Evolutionary conservation across 2,797 vertebrate genomes (phyloP), one percentile per base, ranked within the genome.

Genomic region (Pseudochirops corinnae): DNA sequence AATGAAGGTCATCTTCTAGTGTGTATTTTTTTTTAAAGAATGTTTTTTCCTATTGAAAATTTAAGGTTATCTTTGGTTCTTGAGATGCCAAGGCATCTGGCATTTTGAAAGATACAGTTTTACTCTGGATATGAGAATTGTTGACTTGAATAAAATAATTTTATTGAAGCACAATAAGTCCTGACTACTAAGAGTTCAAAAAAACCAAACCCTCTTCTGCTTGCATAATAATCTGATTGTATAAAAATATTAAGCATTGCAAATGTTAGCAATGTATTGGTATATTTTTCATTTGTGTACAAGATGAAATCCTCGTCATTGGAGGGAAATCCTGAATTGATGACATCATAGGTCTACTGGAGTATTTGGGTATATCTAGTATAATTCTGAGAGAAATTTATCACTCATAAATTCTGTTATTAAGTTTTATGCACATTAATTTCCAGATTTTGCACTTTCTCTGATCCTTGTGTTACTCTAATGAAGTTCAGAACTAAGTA

Each of bases 401-500:
- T 95, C 90, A 95, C 50, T 94, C 58, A 52, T 94, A 82, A 90
- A 92, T 92, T 94, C 60, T 94, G 11, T 11, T 94, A 93, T 26
- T 56, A 55, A 28, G 50, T 93, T 93, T 97, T 93, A 91, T 0
- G 95, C 12, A 91, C 93, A 95, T 91, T 55, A 92, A 90, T 92
- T 94, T 94, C 28, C 55, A 93, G 2, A 52, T 94, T 93, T 33
- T 91, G 93, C 93, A 28, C 91, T 94, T 96, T 94, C 57, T 74
- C 94, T 96, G 91, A 50, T 97, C 74, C 29, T 62, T 95, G 1
- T 18, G 52, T 57, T 94, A 92, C 74, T 24, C 16, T 97, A 96
- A 92, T 87, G 67, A 21, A 95, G n/a, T 93, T 96, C 91, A 58
- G 96, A 92, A 56, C 29, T 95, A 96, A 96, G 91, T 95, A 92